Conservation (phyloP, 2,797 vertebrate species). For the Coranthus polyacanthus region DNA sequence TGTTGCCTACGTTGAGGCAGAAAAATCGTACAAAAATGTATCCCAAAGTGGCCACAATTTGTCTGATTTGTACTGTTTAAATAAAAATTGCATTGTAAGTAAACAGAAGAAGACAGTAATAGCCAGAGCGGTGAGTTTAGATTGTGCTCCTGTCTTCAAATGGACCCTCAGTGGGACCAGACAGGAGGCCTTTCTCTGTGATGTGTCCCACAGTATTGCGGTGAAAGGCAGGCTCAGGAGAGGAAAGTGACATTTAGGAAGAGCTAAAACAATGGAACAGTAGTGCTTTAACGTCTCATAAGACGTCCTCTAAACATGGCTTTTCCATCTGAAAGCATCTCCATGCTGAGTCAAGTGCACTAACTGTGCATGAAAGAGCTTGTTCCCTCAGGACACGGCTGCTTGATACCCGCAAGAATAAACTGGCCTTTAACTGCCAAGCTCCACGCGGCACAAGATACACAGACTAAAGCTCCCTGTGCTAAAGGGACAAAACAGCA, state of each 20-base stretch:
- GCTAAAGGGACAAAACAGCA: conserved; percentile 68
- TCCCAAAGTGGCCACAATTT: conserved; percentile 45
- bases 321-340: conserved; percentile 88
- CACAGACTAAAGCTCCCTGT: conserved; percentile 60
- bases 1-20: not conserved
- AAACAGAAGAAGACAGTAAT: conserved; percentile 65
- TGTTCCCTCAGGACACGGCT: conserved; percentile 79
- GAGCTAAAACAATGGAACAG: conserved; percentile 83
- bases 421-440: conserved; percentile 83
- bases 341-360: conserved; percentile 86
- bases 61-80: conserved; percentile 60
- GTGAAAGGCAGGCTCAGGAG: conserved; percentile 82
- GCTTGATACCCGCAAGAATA: conserved; percentile 86
- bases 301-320: conserved; percentile 86
- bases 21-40: conserved; percentile 5
- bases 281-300: conserved; percentile 86
- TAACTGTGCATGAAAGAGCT: conserved; percentile 88
- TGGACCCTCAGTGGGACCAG: conserved; percentile 68
- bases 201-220: conserved; percentile 68
- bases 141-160: conserved; percentile 52
- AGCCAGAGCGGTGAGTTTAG: conserved; percentile 47
- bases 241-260: conserved; percentile 86
- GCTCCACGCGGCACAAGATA: conserved; percentile 68
- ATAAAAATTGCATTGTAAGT: conserved; percentile 71
- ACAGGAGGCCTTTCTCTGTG: conserved; percentile 63